phyloP scores from a whole-genome alignment of 92 coral and sea anemone species.

The Zoanthus solanderi region DNA sequence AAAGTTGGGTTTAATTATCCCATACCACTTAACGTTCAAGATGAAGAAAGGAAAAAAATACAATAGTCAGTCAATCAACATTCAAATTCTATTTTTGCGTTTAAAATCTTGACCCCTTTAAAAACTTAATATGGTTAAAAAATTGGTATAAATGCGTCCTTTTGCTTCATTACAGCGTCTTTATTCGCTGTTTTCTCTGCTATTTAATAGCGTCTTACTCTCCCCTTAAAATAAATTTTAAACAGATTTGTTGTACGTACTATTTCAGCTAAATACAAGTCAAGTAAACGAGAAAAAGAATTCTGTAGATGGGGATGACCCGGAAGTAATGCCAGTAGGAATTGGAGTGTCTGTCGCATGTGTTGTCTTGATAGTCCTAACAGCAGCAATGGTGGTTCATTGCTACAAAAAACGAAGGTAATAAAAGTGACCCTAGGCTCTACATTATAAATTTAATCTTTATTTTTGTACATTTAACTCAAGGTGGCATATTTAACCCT shows the following conservation, averaged over 20 bases:
- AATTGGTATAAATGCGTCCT: too few relatives aligned
- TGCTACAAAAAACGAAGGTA: conserved; percentile 29
- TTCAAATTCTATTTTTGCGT: too few relatives aligned
- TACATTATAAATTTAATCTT: not conserved
- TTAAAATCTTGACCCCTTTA: too few relatives aligned
- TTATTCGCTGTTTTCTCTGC: not conserved
- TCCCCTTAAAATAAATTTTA: too few relatives aligned
- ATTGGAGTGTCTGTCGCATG: conserved; percentile 21
- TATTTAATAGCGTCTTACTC: not conserved
- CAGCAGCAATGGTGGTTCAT: conserved; percentile 22
- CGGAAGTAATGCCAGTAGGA: conserved; percentile 19
- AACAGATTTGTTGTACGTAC: not conserved
- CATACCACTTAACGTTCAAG: too few relatives aligned
- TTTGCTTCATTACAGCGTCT: not conserved
- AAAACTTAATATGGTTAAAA: too few relatives aligned
- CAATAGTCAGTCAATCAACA: too few relatives aligned
- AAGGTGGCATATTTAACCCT: too few relatives aligned
- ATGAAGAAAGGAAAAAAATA: too few relatives aligned
- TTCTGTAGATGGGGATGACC: not conserved
- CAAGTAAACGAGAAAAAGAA: not conserved
- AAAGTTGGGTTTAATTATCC: too few relatives aligned
- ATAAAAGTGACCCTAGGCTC: not conserved
- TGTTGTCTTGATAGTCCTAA: conserved; percentile 2
- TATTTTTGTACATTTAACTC: not conserved
- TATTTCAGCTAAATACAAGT: not conserved